Base-by-base conservation (phyloP, 2,797 vertebrate genomes). In the Anolis apletophallus region DNA sequence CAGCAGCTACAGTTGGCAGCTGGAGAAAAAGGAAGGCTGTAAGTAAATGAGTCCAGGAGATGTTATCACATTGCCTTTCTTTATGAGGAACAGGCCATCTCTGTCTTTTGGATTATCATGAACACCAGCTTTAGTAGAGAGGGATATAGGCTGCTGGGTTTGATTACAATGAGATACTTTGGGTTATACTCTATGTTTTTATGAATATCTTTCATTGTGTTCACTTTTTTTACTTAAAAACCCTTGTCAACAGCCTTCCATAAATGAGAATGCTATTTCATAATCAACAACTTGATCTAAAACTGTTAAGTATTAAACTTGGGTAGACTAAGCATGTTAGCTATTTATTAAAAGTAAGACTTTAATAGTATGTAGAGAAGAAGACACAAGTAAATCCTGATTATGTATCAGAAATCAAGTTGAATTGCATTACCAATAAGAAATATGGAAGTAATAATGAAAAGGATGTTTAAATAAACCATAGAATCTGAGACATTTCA, bases 271-370 rank as follows among this genome's bases (percentile, higher is more conserved):
- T 21, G 79, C 55, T 2, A 79, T 87, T 88, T 83, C 26, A n/a
- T 55, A 46, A 46, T 46, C 52, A 85, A 74, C 52, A 73, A 72
- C 4, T 74, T 0, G 36, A 34, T 85, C 90, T 40, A 81, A 88
- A 88, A 84, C 67, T 32, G 32, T 55, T 89, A 21, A 34, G n/a
- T 77, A 34, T 32, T 13, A 88, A 86, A 71, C 72, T 34, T 8
- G 83, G 19, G 23, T 17, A 78, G 5, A 0, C 54, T 21, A 19
- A 57, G 34, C 32, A 23, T 2, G 32, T 36, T 5, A 59, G 54
- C 21, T 59, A 19, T 32, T 55, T 77, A 55, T 6, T 77, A 52
- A 55, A 10, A 46, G 46, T 8, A 46, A 21, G n/a, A 36, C 16
- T 5, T 6, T n/a, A 6, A 78, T 10, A 59, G 55, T 23, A 13